Evolutionary conservation across 2,888 invertebrate genomes (phyloP), one percentile per base, ranked within the genome.

Genomic region (Rotaria socialis): DNA sequence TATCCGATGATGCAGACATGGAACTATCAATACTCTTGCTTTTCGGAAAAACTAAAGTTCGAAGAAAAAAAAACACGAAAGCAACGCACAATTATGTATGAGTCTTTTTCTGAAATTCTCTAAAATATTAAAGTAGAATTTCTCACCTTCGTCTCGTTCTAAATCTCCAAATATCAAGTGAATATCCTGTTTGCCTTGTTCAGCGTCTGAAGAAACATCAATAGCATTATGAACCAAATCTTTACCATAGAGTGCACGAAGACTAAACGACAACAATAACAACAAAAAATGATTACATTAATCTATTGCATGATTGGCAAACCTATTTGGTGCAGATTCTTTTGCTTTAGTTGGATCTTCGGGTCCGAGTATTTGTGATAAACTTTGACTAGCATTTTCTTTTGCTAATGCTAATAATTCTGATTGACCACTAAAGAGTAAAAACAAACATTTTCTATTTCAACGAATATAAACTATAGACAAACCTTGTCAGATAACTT

Each of bases 291-390:
- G 35, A 35, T 2, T 50, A 50, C 50, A 50, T 50, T 14, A 11
- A 50, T 50, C 14, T 50, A 50, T 24, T 22, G n/a, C 22, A 7
- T 67, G 24, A 22, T 74, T 27, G 10, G 7, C 35, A 74, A 24
- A 91, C 91, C 89, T 88, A 5, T 89, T 89, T 84, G 90, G 90
- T 52, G 89, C 88, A 35, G 88, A 88, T 85, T 89, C 89, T 87
- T 89, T 90, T 6, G 91, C 91, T 74, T 89, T 86, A 27, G 88
- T 87, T 86, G 91, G 90, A 87, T 90, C 90, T 75, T 89, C 89
- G 14, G 89, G 89, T 74, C 90, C 90, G 80, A 90, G 89, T 52
- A 89, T 52, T 14, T 88, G 86, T 86, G 90, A 87, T 90, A 90
- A 90, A 41, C 89, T 90, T n/a, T 89, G 88, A 14, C 90, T 89